Base-by-base conservation (phyloP, 2,113 vertebrate species). In the Smithornis capensis region DNA sequence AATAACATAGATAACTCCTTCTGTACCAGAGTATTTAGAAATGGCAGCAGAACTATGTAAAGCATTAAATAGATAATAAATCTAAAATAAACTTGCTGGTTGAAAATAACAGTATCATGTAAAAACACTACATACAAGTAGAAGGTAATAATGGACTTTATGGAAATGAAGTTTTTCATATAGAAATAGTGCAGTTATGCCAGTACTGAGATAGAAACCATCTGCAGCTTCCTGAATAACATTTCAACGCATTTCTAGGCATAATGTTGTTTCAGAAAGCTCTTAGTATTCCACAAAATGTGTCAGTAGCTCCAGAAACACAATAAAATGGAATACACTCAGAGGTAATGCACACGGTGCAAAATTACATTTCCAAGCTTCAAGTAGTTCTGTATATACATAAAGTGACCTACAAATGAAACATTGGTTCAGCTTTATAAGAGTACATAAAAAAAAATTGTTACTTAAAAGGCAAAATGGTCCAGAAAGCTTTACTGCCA, bases 401-500 rank as follows among this genome's bases (percentile, higher is more conserved):
- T 69, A 95, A 94, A 97, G 91, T 89, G 95, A 96, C 82, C 94
- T 96, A 96, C 82, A 96, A 97, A 95, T 96, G 97, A 96, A 98
- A 95, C 89, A 75, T 80, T 94, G 88, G 75, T 96, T 97, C 74
- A 90, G 74, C 94, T 98, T 97, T 98, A 96, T 97, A 98, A 95
- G 96, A 62, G 50, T 56, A 95, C 94, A 92, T 97, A 97, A 97
- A 96, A 97, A 81, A 97, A 97, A 94, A 86, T 78, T 82, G 87
- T 93, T 96, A 95, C 94, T 96, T 95, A 97, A 97, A 97, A 97
- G 87, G 91, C 80, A 97, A 97, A 97, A 97, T 82, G 90, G 84
- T 96, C 93, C 77, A 97, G 97, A 98, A 97, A 98, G 91, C 77
- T 98, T 98, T 97, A 98, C 83, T 96, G 97, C 92, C 82, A 91